Evolutionary conservation across 2,888 invertebrate genomes (phyloP), one percentile per base, ranked within the genome.

Genomic region (Ecdyonurus torrentis): DNA sequence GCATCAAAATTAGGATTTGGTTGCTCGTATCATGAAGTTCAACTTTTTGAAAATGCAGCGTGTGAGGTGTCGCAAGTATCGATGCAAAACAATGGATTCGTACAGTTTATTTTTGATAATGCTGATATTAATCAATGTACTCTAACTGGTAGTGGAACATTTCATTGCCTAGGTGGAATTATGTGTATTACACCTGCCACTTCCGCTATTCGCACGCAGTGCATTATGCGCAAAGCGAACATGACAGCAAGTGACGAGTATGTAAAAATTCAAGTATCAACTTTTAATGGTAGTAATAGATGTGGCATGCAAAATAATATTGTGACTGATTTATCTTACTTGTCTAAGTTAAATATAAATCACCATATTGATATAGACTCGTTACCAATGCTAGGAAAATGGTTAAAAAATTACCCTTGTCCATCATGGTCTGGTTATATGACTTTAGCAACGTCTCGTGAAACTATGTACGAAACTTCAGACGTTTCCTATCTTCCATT

Each of bases 91-190:
- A 18, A 58, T 58, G 61, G 37, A 24, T 67, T 64, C 63, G 37
- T 61, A 5, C 68, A 69, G 61, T 63, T 66, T 23, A 63, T 64
- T 60, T 68, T 65, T 61, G 67, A 69, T 60, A 67, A 68, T 60
- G 68, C 67, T n/a, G 67, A 69, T 58, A 64, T 67, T 60, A 67
- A 67, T 64, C 63, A 63, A 2, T 50, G 61, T 50, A 69, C 69
- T 1, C 24, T 69, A 7, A 66, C 65, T 65, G 68, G 66, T 2
- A 64, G 66, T 58, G 63, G 62, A 37, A 69, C 67, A 2, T 69
- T 69, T 61, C 68, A 69, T 55, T 60, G 60, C 58, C 68, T 69
- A 67, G 67, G 69, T 23, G 68, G 66, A n/a, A 69, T 69, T 20
- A 61, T 58, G 59, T 64, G 64, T 58, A 64, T 69, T 2, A 67